Evolutionary conservation across 2,113 vertebrate genomes (phyloP).

Genomic region (Cyanoramphus novaezelandiae): DNA sequence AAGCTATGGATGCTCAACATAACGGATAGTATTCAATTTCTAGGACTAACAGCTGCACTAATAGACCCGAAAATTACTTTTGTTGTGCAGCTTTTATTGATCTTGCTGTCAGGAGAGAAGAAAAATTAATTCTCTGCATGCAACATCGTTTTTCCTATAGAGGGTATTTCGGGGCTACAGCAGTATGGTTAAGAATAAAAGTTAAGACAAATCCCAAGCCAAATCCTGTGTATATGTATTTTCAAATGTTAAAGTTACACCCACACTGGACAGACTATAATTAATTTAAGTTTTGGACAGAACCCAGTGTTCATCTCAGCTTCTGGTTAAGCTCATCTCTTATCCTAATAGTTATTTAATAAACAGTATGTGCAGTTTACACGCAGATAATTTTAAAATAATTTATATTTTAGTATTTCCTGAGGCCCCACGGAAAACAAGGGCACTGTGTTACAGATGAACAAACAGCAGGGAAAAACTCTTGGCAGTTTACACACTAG

Average conservation of each 20-base stretch:
- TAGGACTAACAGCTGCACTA: background rate
- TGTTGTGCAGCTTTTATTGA: background rate
- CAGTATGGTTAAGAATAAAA: background rate
- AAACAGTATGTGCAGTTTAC: slow-evolving; percentile 11
- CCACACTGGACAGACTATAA: background rate
- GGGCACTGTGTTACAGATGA: background rate
- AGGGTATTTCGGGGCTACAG: background rate
- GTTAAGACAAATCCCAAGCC: background rate
- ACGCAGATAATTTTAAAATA: background rate
- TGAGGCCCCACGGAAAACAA: background rate
- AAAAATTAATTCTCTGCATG: background rate
- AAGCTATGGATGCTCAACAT: background rate
- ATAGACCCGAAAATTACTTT: background rate
- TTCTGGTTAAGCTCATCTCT: slow-evolving; percentile 53
- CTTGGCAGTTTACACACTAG: background rate
- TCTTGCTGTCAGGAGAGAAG: background rate
- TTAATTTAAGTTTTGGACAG: slow-evolving; percentile 37
- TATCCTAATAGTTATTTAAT: slow-evolving; percentile 28
- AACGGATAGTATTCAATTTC: background rate
- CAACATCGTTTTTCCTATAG: background rate
- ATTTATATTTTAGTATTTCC: background rate
- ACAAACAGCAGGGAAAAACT: background rate
- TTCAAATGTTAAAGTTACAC: background rate
- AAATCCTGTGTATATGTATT: background rate
- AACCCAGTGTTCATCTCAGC: slow-evolving; percentile 18